Conservation (phyloP, 2,113 vertebrate genomes). For the Engraulis encrasicolus region DNA sequence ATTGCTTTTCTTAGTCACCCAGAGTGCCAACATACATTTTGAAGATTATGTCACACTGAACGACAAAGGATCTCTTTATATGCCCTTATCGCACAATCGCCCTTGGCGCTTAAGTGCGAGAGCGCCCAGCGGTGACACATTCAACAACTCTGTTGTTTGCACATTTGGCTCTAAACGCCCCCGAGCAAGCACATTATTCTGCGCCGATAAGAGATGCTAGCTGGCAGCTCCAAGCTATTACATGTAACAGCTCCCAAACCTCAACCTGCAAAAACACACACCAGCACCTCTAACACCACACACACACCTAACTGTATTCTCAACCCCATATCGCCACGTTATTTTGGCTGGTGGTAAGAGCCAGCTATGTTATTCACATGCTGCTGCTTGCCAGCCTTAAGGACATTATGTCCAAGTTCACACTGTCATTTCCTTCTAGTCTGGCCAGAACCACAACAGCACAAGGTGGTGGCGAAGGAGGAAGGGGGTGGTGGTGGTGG, state of each 20-base stretch:
- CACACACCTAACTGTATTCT: slow-evolving; percentile 61
- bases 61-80: slow-evolving; percentile 1
- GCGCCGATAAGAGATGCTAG: slow-evolving; percentile 48
- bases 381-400: slow-evolving; percentile 55
- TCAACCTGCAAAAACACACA: no score
- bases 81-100: not conserved
- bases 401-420: slow-evolving; percentile 56
- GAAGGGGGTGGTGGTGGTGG: no score
- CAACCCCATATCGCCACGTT: slow-evolving; percentile 61
- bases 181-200: slow-evolving; percentile 42
- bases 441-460: slow-evolving; percentile 39
- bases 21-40: not conserved
- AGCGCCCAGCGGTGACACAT: not conserved
- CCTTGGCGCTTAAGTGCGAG: slow-evolving; percentile 6
- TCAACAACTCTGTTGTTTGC: slow-evolving; percentile 41
- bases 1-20: slow-evolving; percentile 6
- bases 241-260: no score
- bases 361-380: slow-evolving; percentile 61
- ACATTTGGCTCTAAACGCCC: slow-evolving; percentile 41
- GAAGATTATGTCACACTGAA: not conserved
- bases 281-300: not conserved
- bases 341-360: slow-evolving; percentile 43
- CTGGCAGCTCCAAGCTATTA: slow-evolving; percentile 54
- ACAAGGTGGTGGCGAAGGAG: not conserved
- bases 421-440: slow-evolving; percentile 66